phyloP scores from a whole-genome alignment of 2,113 vertebrate species.

The Rhineura floridana region DNA sequence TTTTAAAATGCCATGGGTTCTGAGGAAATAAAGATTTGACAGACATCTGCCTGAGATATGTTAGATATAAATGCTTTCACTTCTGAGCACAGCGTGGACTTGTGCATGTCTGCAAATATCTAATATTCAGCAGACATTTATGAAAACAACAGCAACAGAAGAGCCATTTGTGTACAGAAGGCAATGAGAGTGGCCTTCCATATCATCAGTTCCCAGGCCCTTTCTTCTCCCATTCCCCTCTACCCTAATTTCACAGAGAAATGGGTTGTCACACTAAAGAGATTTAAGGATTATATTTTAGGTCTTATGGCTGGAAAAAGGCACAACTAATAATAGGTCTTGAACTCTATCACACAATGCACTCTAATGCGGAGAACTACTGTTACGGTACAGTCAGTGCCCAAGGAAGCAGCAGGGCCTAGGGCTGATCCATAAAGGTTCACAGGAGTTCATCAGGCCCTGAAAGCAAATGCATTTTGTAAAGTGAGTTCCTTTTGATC shows the following conservation, averaged over 20 bases:
- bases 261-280: not conserved
- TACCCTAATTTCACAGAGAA: not conserved
- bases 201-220: not conserved
- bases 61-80: not conserved
- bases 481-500: not conserved
- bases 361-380: not conserved
- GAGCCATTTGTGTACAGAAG: not conserved
- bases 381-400: fast-evolving
- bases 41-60: not conserved
- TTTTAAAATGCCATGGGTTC: too few species aligned
- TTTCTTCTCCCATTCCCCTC: not conserved
- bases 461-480: not conserved
- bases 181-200: too few species aligned
- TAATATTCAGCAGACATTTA: not conserved
- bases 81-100: too few species aligned
- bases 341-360: not conserved
- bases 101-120: not conserved
- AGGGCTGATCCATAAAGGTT: not conserved
- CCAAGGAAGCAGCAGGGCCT: not conserved
- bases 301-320: slow-evolving; percentile 4
- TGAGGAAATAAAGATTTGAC: not conserved
- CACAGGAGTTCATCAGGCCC: not conserved
- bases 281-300: not conserved
- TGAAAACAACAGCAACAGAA: not conserved
- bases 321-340: fast-evolving